Percentiles rank a stretch among this genome's conserved stretches.
Conservation (phyloP, 2,888 invertebrate genomes). For the Seira sanloemensis region DNA sequence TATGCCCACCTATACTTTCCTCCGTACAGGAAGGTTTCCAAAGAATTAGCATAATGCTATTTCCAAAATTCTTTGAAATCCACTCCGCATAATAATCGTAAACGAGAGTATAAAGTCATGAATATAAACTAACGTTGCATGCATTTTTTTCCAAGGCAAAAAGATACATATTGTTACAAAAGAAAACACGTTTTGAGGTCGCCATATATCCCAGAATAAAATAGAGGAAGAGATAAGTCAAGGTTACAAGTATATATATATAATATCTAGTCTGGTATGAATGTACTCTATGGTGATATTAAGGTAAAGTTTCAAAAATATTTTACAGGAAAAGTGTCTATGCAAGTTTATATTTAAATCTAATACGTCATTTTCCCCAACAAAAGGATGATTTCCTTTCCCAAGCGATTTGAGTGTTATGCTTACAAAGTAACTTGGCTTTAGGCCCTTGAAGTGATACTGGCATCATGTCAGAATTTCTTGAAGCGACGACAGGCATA, state of each 20-base stretch:
- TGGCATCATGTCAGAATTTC: neutral
- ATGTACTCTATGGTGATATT: too few relatives aligned
- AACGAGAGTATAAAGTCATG: neutral
- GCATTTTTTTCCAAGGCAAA: neutral
- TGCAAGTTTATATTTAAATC: neutral
- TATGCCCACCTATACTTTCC: constrained; percentile 1
- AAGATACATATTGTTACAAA: neutral
- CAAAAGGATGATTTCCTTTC: neutral
- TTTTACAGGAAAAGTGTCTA: neutral
- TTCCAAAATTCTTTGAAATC: neutral
- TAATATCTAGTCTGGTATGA: too few relatives aligned
- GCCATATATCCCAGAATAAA: neutral
- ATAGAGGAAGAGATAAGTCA: neutral
- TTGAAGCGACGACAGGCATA: neutral
- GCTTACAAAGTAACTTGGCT: neutral
- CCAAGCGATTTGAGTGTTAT: neutral
- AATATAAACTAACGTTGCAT: neutral
- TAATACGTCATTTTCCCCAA: neutral
- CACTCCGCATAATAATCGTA: too few relatives aligned
- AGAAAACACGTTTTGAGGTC: neutral
- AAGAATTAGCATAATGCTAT: neutral
- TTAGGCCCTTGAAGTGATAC: neutral
- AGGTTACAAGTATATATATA: too few relatives aligned
- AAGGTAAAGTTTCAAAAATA: too few relatives aligned
- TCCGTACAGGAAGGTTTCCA: neutral